Base-by-base conservation (phyloP, 2,888 invertebrate species). In the Cartodere bifasciata region DNA sequence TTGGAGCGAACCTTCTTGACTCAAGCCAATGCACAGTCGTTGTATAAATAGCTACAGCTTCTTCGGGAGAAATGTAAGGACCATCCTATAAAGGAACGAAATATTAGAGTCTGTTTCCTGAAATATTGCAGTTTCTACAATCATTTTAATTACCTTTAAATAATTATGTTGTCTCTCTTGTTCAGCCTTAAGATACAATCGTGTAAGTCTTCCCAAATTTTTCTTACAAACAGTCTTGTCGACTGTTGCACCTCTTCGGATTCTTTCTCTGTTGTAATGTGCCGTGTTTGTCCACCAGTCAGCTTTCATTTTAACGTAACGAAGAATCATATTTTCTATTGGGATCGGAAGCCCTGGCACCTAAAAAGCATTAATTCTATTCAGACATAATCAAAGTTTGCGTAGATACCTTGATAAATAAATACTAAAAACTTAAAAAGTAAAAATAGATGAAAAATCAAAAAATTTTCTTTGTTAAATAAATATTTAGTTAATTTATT, bases 211-310 rank as follows among this genome's bases (percentile, higher is more conserved):
- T 2, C 98, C 98, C 42, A 99, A 71, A 65, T 99, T 99, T 68
- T 99, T 99, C 65, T 99, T 99, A 61, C 98, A 99, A 0, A 99
- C 98, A 0, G 98, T 99, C 62, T 99, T 99, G 59, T 99, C 98
- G 10, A 98, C 98, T 1, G 98, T 99, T 28, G 98, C 98, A n/a
- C 98, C 98, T 46, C 98, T 77, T 3, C 98, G 76, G 43, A 99
- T 98, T 49, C 98, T 72, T 62, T 99, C 98, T 23, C 98, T 74
- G 64, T 99, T 99, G 63, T 99, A 99, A 60, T 99, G 98, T 1
- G 98, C 97, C 0, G 98, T 98, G 61, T 98, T 99, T 0, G 98
- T 99, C 98, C 98, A 99, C 98, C 98, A 99, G 61, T 99, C 98
- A 0, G 98, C 98, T 58, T 99, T 99, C 82, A 98, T 97, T 62